A percentile compares a stretch with the other conserved stretches of the same genome.
Evolutionary conservation across 2,797 vertebrate species (phyloP).

Genomic region (Sebastolobus altivelis): DNA sequence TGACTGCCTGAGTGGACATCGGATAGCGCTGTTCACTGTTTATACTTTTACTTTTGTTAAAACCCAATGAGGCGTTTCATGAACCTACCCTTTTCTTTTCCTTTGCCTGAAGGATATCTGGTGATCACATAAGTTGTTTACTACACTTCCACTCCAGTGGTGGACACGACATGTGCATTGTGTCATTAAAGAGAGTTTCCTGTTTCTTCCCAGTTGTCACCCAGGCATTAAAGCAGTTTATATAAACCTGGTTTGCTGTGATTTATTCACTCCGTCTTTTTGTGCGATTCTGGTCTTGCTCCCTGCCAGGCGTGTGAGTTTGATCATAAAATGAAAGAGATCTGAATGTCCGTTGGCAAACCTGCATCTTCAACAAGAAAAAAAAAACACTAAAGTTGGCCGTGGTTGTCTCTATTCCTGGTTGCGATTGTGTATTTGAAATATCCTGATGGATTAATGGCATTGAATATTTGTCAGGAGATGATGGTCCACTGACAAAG

Average conservation of each 20-base stretch:
- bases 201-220: conserved; percentile 32
- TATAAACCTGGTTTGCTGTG: background rate
- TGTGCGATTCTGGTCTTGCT: conserved; percentile 42
- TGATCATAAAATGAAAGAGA: conserved; percentile 23
- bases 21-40: conserved; percentile 67
- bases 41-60: conserved; percentile 35
- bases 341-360: conserved; percentile 31
- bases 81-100: conserved; percentile 26
- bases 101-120: conserved; percentile 24
- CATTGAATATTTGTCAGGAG: conserved; percentile 52
- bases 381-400: conserved; percentile 51
- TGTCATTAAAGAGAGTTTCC: background rate
- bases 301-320: conserved; percentile 16
- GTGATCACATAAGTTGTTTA: conserved; percentile 1
- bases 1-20: conserved; percentile 58
- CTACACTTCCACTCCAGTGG: background rate
- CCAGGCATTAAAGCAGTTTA: conserved; percentile 10
- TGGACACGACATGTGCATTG: background rate
- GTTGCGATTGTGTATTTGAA: conserved; percentile 32
- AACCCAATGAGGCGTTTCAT: conserved; percentile 43
- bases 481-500: conserved; percentile 77
- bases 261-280: conserved; percentile 33
- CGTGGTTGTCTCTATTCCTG: conserved; percentile 46
- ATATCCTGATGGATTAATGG: conserved; percentile 71
- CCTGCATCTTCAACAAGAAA: conserved; percentile 16